Percentiles rank a stretch among this genome's conserved stretches.
These are phyloP conservation scores for Allacma fusca DNA, from an alignment of 2,888 invertebrate genomes.

Conservation along the genomic window DNA sequence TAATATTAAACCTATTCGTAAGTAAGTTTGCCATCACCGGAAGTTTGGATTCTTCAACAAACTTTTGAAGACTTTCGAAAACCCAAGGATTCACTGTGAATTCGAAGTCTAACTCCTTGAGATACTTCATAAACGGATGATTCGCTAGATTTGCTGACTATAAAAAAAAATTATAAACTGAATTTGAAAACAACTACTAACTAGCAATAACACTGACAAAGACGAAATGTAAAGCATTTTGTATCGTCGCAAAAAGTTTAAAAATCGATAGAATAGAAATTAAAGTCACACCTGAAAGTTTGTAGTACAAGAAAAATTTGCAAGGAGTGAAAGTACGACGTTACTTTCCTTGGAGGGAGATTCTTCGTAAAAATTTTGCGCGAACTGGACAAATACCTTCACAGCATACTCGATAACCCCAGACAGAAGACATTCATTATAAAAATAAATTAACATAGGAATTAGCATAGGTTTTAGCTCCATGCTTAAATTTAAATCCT, in stretches of 20 bases:
- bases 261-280: neutral
- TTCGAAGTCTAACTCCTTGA: constrained; percentile 25
- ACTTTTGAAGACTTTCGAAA: constrained; percentile 48
- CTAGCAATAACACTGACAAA: neutral
- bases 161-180: constrained; percentile 22
- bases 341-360: constrained; percentile 48
- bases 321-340: constrained; percentile 43
- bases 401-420: constrained; percentile 44
- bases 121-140: constrained; percentile 29
- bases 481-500: constrained; percentile 39
- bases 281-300: constrained; percentile 47
- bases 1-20: constrained; percentile 45
- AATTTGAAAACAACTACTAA: neutral
- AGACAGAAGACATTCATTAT: constrained; percentile 46
- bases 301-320: constrained; percentile 47
- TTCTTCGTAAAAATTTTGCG: constrained; percentile 55
- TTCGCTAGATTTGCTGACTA: constrained; percentile 41
- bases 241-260: too few relatives aligned
- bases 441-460: constrained; percentile 56
- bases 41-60: constrained; percentile 45
- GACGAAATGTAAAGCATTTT: too few relatives aligned
- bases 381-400: constrained; percentile 50
- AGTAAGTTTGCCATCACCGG: constrained; percentile 52
- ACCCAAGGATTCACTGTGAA: constrained; percentile 37
- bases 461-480: constrained; percentile 56